These are phyloP conservation scores for Silurus aristotelis DNA, from an alignment of 2,797 vertebrate genomes.

Conservation along the genomic window DNA sequence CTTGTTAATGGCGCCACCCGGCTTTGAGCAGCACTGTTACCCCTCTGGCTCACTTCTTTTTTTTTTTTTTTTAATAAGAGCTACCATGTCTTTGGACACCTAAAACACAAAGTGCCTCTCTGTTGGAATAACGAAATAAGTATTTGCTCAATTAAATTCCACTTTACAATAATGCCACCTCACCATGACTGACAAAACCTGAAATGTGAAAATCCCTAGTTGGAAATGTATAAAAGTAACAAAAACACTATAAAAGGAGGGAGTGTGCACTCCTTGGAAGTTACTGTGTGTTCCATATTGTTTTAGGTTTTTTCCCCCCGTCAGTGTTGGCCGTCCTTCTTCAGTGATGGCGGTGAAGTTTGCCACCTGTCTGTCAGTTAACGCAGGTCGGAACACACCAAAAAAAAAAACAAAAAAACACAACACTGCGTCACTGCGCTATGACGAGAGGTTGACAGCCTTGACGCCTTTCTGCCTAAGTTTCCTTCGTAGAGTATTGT, in stretches of 20 bases:
- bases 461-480: conserved; percentile 35
- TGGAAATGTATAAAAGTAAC: conserved; percentile 74
- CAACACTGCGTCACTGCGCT: conserved; percentile 75
- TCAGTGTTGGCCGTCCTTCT: conserved; percentile 60
- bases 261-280: conserved; percentile 43
- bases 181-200: conserved; percentile 63
- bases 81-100: conserved; percentile 43
- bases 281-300: conserved; percentile 6
- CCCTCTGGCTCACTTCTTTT: background rate
- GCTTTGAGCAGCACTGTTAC: conserved; percentile 4
- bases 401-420: no score
- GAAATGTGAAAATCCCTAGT: conserved; percentile 55
- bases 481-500: conserved; percentile 3
- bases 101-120: conserved; percentile 66
- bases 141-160: conserved; percentile 70
- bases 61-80: background rate
- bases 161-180: conserved; percentile 67
- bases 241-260: conserved; percentile 71
- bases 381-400: conserved; percentile 58
- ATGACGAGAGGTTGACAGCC: conserved; percentile 82
- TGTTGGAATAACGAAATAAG: conserved; percentile 68
- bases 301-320: conserved; percentile 17
- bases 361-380: conserved; percentile 63
- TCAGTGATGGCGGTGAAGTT: conserved; percentile 75
- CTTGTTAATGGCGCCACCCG: conserved; percentile 1